Evolutionary conservation across 2,797 vertebrate species (phyloP), one percentile per base, ranked within the genome.

Genomic region (Ptychadena robeensis): DNA sequence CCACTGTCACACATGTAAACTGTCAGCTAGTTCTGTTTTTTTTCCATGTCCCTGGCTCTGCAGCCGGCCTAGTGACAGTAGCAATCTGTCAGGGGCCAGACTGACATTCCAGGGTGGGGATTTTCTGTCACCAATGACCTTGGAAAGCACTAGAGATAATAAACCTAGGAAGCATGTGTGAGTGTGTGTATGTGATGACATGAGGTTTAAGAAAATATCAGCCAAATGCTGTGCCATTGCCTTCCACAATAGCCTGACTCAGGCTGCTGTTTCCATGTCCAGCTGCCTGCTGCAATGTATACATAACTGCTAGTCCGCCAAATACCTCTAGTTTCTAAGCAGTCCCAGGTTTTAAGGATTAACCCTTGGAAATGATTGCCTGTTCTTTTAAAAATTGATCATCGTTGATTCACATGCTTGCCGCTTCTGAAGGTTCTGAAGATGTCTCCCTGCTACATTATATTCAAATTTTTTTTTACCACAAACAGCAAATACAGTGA

Each of bases 51-150:
- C 67, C 40, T 27, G 18, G 72, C 37, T 72, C 61, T 25, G 31
- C 48, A 72, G 75, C 59, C 69, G 14, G 40, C 9, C 76, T 28
- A 74, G 77, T 79, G 64, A 84, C 82, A 78, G 67, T 64, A 73
- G 61, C 68, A 72, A 72, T 83, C 75, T 78, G 75, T 76, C 67
- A 77, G 81, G 76, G n/a, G 18, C 32, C 68, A 59, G 76, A 38
- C 82, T 84, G 77, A 84, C 76, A 84, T 80, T 69, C 40, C 76
- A 69, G 76, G 82, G 77, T 84, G 82, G 82, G 48, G 76, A 84
- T 74, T 84, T 79, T 80, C 64, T 80, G 64, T 84, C 69, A 74
- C 70, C 57, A 70, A 57, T 84, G 77, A 84, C 82, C 77, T 84
- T 84, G 82, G 69, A 72, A 68, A 74, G 70, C 64, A 48, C 73